phyloP scores from a whole-genome alignment of 2,113 vertebrate species.

The Nesogale talazaci region DNA sequence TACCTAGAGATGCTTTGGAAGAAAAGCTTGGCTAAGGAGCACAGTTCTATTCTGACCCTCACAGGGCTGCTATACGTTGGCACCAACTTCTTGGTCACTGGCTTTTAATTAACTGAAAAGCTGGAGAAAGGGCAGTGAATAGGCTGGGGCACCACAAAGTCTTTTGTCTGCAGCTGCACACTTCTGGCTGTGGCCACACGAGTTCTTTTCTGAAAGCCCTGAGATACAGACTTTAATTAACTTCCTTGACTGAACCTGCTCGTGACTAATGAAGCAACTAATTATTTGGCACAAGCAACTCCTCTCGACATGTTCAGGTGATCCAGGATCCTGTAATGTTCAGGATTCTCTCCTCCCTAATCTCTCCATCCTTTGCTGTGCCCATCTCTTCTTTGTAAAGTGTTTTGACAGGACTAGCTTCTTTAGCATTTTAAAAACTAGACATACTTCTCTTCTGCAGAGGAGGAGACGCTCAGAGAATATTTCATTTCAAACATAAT shows the following conservation, averaged over 20 bases:
- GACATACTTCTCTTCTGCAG: not conserved
- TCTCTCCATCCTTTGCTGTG: conserved; percentile 41
- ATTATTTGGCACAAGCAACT: conserved; percentile 76
- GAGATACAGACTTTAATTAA: conserved; percentile 82
- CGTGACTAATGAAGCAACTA: conserved; percentile 79
- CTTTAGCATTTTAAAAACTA: not conserved
- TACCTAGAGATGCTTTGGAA: no score
- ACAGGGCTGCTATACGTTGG: not conserved
- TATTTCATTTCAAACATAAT: not conserved
- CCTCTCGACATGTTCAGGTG: conserved; percentile 55
- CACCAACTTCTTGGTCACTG: not conserved
- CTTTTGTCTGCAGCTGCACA: no score
- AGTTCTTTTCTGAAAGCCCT: conserved; percentile 53
- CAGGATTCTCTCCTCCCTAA: not conserved
- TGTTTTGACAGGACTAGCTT: conserved; percentile 38
- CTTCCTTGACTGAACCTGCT: conserved; percentile 79
- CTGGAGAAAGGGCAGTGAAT: no score
- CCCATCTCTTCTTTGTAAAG: conserved; percentile 39
- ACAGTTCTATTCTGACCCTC: not conserved
- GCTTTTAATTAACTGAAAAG: no score
- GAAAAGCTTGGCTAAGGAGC: not conserved
- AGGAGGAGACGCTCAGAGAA: not conserved
- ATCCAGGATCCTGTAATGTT: conserved; percentile 39
- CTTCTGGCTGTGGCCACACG: not conserved
- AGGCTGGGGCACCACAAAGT: no score